phyloP scores from a whole-genome alignment of 2,113 vertebrate species.

The Tachycineta bicolor region DNA sequence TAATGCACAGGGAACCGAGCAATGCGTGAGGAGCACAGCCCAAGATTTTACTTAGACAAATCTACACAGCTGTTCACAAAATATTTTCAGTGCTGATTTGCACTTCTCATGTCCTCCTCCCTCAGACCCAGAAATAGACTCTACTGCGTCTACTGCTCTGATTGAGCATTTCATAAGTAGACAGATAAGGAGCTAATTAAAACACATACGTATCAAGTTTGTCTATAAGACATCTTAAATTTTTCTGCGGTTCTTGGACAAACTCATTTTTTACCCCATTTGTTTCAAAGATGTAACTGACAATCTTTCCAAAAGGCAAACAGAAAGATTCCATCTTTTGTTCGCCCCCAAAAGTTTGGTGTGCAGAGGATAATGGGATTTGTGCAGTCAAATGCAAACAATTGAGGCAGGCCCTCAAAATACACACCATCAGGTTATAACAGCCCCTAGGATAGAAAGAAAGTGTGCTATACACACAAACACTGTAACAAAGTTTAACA shows the following conservation, averaged over 20 bases:
- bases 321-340: neutral
- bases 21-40: neutral
- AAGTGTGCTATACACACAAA: neutral
- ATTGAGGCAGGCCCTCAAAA: neutral
- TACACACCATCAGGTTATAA: neutral
- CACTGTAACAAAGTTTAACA: neutral
- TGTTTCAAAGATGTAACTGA: neutral
- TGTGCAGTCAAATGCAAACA: neutral
- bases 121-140: neutral
- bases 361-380: neutral
- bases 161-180: neutral
- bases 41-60: neutral
- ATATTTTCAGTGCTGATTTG: neutral
- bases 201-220: too few relatives aligned
- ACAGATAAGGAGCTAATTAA: neutral
- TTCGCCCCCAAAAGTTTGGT: neutral
- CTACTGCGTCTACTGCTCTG: neutral
- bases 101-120: neutral
- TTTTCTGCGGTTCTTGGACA: neutral
- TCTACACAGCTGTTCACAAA: neutral
- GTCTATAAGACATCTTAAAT: too few relatives aligned
- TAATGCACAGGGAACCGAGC: neutral
- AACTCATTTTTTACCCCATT: neutral
- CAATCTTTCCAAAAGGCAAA: neutral
- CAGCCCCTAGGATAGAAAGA: neutral